Evolutionary conservation across 1,140 invertebrate genomes (phyloP), one percentile per base, ranked within the genome.

Genomic region (Cydia pomonella): DNA sequence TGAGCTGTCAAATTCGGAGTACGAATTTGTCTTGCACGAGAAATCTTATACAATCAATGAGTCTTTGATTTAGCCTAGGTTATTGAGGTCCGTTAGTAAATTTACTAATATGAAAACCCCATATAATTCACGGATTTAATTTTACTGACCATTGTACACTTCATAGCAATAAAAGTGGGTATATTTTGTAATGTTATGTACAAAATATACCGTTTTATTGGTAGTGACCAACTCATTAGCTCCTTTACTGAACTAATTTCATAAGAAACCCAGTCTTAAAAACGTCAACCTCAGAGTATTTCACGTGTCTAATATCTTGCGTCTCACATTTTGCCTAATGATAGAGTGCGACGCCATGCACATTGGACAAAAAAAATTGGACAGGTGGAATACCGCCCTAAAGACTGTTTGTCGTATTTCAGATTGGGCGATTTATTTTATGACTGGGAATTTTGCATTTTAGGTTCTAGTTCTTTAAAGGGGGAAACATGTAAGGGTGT

Each of bases 81-180:
- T 59, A 59, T 59, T 12, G 53, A 59, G 44, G 33, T 59, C 53
- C 21, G 53, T 59, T 59, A 59, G 53, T 59, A 59, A 59, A 10
- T 23, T 59, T 18, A 59, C 53, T 59, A 59, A 59, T 59, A 23
- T 59, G 21, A 23, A 23, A 59, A 59, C 21, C 53, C 53, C 53
- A 23, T 59, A 59, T 23, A n/a, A 59, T 59, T 59, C 21, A 59
- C 47, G 47, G n/a, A 50, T 44, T 59, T 23, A 59, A 23, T 59
- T 53, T 59, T 59, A 59, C 53, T 50, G 16, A 50, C 47, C 47
- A 50, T 3, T 50, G 2, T n/a, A n/a, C 33, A 47, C 21, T 23
- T 12, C 2, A 59, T 0, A 59, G 6, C 53, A 59, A 59, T 59
- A 23, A 23, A 21, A 59, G 21, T n/a, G 5, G 53, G n/a, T 23